phyloP scores from a whole-genome alignment of 2,797 vertebrate species.

The Periparus ater region DNA sequence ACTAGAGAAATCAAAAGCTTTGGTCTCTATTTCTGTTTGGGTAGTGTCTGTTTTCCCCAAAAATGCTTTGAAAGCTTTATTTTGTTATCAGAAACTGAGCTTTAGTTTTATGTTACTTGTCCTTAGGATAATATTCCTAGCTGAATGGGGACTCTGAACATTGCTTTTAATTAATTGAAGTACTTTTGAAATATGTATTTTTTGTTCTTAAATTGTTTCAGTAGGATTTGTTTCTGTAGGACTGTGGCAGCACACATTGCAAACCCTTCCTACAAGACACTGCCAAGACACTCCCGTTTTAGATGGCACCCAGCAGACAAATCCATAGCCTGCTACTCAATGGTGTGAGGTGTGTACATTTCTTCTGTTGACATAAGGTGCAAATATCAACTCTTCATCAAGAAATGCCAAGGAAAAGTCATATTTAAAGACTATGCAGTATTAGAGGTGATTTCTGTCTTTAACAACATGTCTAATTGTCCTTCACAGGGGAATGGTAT shows the following conservation, averaged over 20 bases:
- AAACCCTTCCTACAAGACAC: background rate
- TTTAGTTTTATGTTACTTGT: background rate
- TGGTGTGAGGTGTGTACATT: background rate
- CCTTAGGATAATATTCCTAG: background rate
- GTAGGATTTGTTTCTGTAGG: background rate
- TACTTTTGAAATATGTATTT: background rate
- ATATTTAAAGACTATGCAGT: background rate
- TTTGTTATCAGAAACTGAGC: background rate
- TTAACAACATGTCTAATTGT: background rate
- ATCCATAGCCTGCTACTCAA: accelerated
- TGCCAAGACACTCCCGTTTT: background rate
- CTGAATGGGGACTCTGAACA: background rate
- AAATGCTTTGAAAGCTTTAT: background rate
- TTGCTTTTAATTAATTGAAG: background rate
- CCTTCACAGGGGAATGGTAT: background rate
- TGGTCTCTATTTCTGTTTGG: background rate
- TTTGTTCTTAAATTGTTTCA: background rate
- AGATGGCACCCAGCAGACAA: background rate
- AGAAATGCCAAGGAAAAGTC: background rate
- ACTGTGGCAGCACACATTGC: background rate
- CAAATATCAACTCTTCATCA: background rate
- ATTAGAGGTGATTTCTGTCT: background rate
- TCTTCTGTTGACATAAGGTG: background rate
- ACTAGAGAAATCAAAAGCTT: background rate
- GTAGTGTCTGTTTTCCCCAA: background rate